Evolutionary conservation across 2,113 vertebrate genomes (phyloP).

Genomic region (Galbula dea): DNA sequence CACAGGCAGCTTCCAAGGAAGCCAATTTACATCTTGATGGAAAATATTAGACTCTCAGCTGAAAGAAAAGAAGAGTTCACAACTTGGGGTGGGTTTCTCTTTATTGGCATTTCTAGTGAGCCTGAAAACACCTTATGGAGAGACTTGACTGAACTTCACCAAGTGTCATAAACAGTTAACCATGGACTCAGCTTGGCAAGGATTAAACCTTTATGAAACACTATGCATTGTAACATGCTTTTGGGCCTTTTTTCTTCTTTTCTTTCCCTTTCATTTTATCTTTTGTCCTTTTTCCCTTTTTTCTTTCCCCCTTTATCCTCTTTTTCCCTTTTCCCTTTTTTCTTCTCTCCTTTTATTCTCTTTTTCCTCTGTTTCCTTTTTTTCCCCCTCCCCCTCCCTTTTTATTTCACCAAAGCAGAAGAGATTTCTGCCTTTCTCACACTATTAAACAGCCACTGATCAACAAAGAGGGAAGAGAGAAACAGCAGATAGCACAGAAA

Average conservation of each 20-base stretch:
- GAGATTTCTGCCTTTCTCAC: neutral
- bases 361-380: no score
- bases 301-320: no score
- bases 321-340: no score
- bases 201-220: neutral
- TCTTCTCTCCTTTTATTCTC: no score
- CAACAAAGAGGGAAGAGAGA: neutral
- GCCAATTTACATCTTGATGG: constrained; percentile 63
- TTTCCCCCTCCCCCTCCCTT: no score
- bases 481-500: neutral
- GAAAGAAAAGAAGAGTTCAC: neutral
- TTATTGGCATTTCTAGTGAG: neutral
- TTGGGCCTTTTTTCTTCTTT: no score
- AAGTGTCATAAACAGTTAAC: neutral
- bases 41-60: constrained; percentile 43
- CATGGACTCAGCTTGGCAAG: neutral
- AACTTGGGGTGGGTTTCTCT: neutral
- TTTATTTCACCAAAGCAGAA: neutral
- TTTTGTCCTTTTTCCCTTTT: no score
- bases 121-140: neutral
- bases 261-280: no score
- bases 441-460: neutral
- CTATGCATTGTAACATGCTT: neutral
- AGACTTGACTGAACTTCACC: constrained; percentile 17
- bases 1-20: constrained; percentile 26